Evolutionary conservation across 2,113 vertebrate species (phyloP).

Genomic region (Toxotes chatareus): DNA sequence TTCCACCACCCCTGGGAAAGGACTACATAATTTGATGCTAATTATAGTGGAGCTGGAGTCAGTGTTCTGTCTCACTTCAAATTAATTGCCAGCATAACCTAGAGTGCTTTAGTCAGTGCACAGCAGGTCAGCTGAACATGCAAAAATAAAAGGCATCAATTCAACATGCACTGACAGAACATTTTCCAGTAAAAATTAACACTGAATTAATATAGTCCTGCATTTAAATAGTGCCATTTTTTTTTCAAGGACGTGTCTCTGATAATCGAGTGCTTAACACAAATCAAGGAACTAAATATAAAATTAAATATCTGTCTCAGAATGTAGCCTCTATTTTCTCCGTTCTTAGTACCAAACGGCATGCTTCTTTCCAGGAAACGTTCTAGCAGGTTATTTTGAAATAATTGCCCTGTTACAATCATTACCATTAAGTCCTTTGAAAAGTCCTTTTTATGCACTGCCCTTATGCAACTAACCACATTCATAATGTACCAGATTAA

Average conservation of each 20-base stretch:
- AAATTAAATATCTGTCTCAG: not conserved
- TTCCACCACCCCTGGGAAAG: not conserved
- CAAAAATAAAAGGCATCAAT: not conserved
- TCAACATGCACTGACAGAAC: not conserved
- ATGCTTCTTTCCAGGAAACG: not conserved
- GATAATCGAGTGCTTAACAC: not conserved
- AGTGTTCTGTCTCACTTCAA: not conserved
- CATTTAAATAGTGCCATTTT: not conserved
- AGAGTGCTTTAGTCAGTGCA: not conserved
- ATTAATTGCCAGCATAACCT: not conserved
- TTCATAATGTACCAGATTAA: not conserved
- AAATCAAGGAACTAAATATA: not conserved
- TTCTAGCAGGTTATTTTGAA: not conserved
- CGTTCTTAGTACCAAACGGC: not conserved
- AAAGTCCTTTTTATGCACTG: not conserved
- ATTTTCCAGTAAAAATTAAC: not conserved
- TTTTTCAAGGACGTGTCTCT: not conserved
- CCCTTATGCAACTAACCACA: not conserved
- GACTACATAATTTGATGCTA: not conserved
- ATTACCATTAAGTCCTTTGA: not conserved
- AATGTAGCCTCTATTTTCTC: not conserved
- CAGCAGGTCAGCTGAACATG: not conserved
- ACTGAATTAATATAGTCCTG: not conserved
- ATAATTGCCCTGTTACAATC: not conserved
- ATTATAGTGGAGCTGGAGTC: not conserved